A percentile compares a stretch with the other conserved stretches of the same genome.
phyloP scores from a whole-genome alignment of 2,797 vertebrate species.

The Lycodopsis pacificus region DNA sequence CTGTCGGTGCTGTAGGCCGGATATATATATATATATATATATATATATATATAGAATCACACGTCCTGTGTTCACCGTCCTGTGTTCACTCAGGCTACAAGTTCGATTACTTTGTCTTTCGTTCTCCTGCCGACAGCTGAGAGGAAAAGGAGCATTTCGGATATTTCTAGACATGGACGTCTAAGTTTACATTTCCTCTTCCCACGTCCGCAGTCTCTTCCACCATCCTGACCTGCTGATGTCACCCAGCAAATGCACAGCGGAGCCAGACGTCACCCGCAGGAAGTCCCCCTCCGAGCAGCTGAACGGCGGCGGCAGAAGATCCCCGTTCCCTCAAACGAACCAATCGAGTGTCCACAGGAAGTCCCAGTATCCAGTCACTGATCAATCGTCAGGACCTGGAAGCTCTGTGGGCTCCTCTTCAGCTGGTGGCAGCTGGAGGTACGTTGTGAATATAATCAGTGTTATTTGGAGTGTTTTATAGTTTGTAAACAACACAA shows the following conservation, averaged over 20 bases:
- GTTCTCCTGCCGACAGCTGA: too few relatives aligned
- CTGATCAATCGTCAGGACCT: conserved; percentile 82
- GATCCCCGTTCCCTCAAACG: conserved; percentile 28
- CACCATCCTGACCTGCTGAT: conserved; percentile 78
- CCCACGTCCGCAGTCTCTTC: conserved; percentile 65
- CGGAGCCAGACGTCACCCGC: conserved; percentile 64
- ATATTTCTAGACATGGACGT: not conserved
- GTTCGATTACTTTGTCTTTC: too few relatives aligned
- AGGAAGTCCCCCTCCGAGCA: conserved; percentile 55
- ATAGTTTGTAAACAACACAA: too few relatives aligned
- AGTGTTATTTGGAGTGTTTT: too few relatives aligned
- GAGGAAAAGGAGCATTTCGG: too few relatives aligned
- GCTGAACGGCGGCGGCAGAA: conserved; percentile 29
- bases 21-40: too few relatives aligned
- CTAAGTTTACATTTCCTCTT: not conserved
- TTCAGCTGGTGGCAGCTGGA: conserved; percentile 68
- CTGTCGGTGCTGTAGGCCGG: too few relatives aligned
- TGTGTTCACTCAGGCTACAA: too few relatives aligned
- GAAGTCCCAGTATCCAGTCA: conserved; percentile 80
- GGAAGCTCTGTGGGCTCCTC: conserved; percentile 76
- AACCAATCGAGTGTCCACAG: conserved; percentile 61
- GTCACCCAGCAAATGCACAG: conserved; percentile 73
- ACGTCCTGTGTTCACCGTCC: too few relatives aligned
- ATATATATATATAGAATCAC: too few relatives aligned
- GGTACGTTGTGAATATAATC: conserved; percentile 42